Percentiles rank a stretch among this genome's conserved stretches.
phyloP scores from a whole-genome alignment of 2,888 invertebrate species.

The Cactoblastis cactorum region DNA sequence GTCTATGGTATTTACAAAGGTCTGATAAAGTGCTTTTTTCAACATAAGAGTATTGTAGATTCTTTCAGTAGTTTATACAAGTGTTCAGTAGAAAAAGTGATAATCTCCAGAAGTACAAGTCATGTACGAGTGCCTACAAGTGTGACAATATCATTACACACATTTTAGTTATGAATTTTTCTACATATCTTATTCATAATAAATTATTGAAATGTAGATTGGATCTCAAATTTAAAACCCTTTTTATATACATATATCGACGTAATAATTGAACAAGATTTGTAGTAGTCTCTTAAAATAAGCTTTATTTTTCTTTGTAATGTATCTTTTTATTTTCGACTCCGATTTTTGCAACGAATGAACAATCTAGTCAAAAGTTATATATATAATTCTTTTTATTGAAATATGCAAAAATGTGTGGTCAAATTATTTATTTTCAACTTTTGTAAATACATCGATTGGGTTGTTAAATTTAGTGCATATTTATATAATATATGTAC shows the following conservation, averaged over 20 bases:
- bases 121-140: slow-evolving; percentile 63
- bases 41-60: slow-evolving; percentile 32
- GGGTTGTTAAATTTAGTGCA: slow-evolving; percentile 54
- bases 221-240: neutral
- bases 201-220: neutral
- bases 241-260: neutral
- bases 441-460: slow-evolving; percentile 48
- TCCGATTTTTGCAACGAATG: neutral
- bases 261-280: neutral
- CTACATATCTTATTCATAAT: slow-evolving; percentile 12
- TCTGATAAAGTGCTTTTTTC: slow-evolving; percentile 68
- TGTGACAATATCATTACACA: slow-evolving; percentile 67
- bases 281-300: neutral
- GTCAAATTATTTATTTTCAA: slow-evolving; percentile 36
- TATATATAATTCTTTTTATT: neutral
- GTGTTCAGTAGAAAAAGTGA: slow-evolving; percentile 60
- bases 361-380: neutral
- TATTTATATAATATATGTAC: slow-evolving; percentile 39
- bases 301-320: neutral
- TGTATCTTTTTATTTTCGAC: neutral
- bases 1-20: slow-evolving; percentile 27
- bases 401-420: slow-evolving; percentile 25
- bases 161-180: slow-evolving; percentile 25
- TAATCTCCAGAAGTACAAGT: slow-evolving; percentile 57
- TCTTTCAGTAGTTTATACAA: slow-evolving; percentile 47